Evolutionary conservation across 2,113 vertebrate species (phyloP).

Genomic region (Sakesphorus luctuosus): DNA sequence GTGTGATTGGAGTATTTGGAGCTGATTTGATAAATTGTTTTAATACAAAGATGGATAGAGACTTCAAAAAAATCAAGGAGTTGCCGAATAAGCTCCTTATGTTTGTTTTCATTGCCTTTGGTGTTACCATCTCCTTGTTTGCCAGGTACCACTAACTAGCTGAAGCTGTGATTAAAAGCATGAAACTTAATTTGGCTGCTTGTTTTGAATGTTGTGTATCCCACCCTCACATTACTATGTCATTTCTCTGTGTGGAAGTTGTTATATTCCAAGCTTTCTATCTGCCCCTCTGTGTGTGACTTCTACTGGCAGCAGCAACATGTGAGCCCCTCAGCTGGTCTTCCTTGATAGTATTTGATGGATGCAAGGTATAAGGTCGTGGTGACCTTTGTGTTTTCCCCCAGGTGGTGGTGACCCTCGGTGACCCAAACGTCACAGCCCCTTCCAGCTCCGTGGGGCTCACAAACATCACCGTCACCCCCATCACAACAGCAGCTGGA

Average conservation of each 20-base stretch:
- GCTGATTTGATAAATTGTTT: neutral
- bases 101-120: neutral
- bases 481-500: constrained; percentile 85
- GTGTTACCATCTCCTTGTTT: neutral
- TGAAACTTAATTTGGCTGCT: neutral
- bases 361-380: rapidly evolving
- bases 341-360: neutral
- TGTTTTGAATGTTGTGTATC: neutral
- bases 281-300: neutral
- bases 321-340: neutral
- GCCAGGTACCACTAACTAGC: neutral
- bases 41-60: neutral
- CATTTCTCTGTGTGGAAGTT: rapidly evolving
- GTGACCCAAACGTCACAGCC: constrained; percentile 82
- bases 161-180: neutral
- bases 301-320: neutral
- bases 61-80: neutral
- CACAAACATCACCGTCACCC: constrained; percentile 92
- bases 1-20: neutral
- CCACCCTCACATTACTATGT: neutral
- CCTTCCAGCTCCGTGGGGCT: constrained; percentile 87
- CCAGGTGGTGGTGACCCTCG: constrained; percentile 93
- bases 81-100: neutral
- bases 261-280: neutral
- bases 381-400: neutral